phyloP scores from a whole-genome alignment of 2,888 invertebrate species.

The Acrobasis consociella region DNA sequence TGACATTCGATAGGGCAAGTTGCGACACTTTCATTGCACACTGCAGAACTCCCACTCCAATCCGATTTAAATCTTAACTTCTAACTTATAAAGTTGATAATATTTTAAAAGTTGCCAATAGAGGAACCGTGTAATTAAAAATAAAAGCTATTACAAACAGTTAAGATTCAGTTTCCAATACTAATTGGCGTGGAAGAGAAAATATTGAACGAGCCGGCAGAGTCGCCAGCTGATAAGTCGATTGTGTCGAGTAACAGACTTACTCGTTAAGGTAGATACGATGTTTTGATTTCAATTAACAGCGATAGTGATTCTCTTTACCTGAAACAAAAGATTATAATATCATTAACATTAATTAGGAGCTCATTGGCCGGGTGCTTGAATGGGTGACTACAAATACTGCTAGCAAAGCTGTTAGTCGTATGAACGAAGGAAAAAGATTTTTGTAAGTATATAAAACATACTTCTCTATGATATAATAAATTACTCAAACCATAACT shows the following conservation, averaged over 20 bases:
- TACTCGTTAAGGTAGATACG: conserved; percentile 34
- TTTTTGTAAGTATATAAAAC: too few relatives aligned
- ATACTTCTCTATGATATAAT: too few relatives aligned
- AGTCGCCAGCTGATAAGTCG: conserved; percentile 58
- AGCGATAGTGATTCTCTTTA: conserved; percentile 29
- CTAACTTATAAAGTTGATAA: not conserved
- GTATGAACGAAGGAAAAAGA: too few relatives aligned
- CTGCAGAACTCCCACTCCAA: conserved; percentile 42
- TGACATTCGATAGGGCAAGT: conserved; percentile 67
- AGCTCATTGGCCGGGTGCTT: too few relatives aligned
- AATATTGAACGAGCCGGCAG: conserved; percentile 53
- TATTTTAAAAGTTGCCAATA: not conserved
- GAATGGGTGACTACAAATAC: too few relatives aligned
- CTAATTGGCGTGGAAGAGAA: conserved; percentile 42
- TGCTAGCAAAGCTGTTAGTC: too few relatives aligned
- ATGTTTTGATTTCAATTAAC: conserved; percentile 29
- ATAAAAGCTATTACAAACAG: conserved; percentile 44
- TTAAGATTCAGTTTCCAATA: conserved; percentile 55
- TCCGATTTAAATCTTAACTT: conserved; percentile 9
- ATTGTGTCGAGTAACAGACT: conserved; percentile 35
- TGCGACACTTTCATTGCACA: conserved; percentile 58
- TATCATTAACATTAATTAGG: too few relatives aligned
- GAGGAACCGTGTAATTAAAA: conserved; percentile 42
- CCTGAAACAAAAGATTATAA: conserved; percentile 37
- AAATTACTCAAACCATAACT: too few relatives aligned